A percentile compares a stretch with the other conserved stretches of the same genome.
Evolutionary conservation across 2,113 vertebrate genomes (phyloP).

Genomic region (Pterocles orientalis): DNA sequence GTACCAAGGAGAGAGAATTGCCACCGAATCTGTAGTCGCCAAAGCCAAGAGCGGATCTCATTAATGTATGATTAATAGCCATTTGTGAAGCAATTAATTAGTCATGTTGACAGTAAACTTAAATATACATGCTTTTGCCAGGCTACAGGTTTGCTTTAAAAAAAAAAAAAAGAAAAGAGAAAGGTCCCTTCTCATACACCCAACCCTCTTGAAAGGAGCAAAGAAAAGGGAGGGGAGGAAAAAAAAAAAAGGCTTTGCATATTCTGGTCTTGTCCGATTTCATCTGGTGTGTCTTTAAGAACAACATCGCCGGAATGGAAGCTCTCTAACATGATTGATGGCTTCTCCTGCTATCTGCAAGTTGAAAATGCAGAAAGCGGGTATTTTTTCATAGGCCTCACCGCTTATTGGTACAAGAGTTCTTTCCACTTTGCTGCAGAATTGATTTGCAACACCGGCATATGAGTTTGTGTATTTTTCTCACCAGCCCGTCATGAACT

Average conservation of each 20-base stretch:
- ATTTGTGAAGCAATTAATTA: slow-evolving; percentile 86
- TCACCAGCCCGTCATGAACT: slow-evolving; percentile 77
- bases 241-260: slow-evolving; percentile 79
- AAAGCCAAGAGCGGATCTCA: slow-evolving; percentile 84
- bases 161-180: background rate
- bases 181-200: background rate
- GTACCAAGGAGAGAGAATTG: slow-evolving; percentile 73
- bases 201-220: background rate
- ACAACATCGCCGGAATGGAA: slow-evolving; percentile 78
- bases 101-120: slow-evolving; percentile 85
- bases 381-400: slow-evolving; percentile 74
- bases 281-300: slow-evolving; percentile 82
- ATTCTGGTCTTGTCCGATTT: slow-evolving; percentile 88
- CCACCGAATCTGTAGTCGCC: slow-evolving; percentile 65
- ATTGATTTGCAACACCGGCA: slow-evolving; percentile 87
- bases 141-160: slow-evolving; percentile 74
- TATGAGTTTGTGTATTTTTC: slow-evolving; percentile 91
- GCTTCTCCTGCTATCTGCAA: slow-evolving; percentile 88
- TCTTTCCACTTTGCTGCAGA: slow-evolving; percentile 82
- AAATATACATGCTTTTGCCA: slow-evolving; percentile 67
- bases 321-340: slow-evolving; percentile 89
- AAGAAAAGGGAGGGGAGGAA: background rate
- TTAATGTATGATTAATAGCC: slow-evolving; percentile 89
- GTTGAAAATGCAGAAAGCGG: slow-evolving; percentile 79
- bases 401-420: slow-evolving; percentile 81